Evolutionary conservation across 1,140 invertebrate species (phyloP).

Genomic region (Hormaphis cornu): DNA sequence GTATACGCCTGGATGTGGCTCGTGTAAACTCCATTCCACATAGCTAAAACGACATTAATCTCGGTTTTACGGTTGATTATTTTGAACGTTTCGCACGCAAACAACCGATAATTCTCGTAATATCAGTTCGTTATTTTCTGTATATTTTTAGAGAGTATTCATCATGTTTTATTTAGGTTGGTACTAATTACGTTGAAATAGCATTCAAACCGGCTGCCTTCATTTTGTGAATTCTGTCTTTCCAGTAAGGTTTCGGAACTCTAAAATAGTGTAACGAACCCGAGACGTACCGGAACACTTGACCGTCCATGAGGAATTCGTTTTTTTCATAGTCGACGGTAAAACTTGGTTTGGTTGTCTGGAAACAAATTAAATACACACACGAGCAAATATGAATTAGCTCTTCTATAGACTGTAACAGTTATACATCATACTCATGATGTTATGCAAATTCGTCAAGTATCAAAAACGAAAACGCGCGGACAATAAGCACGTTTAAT

Average conservation of each 20-base stretch:
- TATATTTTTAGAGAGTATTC: too few species aligned
- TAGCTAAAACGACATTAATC: too few species aligned
- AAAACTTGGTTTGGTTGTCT: constrained; percentile 37
- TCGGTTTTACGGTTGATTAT: too few species aligned
- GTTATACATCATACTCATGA: too few species aligned
- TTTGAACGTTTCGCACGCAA: too few species aligned
- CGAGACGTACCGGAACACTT: constrained; percentile 68
- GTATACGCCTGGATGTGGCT: constrained; percentile 35
- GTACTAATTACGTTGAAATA: constrained; percentile 34
- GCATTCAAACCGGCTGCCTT: constrained; percentile 46
- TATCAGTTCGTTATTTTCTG: too few species aligned
- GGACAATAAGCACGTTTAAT: too few species aligned
- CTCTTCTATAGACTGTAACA: background rate
- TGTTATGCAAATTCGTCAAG: too few species aligned
- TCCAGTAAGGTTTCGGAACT: constrained; percentile 71
- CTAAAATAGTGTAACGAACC: constrained; percentile 90
- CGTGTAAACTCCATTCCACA: constrained; percentile 37
- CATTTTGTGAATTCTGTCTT: constrained; percentile 69
- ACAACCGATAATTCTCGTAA: too few species aligned
- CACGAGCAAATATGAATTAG: background rate
- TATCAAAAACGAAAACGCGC: too few species aligned
- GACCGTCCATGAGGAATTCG: constrained; percentile 71
- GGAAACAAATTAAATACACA: background rate
- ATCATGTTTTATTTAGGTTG: too few species aligned
- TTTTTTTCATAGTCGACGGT: constrained; percentile 62